Evolutionary conservation across 2,797 vertebrate species (phyloP).

Genomic region (Anabas testudineus): DNA sequence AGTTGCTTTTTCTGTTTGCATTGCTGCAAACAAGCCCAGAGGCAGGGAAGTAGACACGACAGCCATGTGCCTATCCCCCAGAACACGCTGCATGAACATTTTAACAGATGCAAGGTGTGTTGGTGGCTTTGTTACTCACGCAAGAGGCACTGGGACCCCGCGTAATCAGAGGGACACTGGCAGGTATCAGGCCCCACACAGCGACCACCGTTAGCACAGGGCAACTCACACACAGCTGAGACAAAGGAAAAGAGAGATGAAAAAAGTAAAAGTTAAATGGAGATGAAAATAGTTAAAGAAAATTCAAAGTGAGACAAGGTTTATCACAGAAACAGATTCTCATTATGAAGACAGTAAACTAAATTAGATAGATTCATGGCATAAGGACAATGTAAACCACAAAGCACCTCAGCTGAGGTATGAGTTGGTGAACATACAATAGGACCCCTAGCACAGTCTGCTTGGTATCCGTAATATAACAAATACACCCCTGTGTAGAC

Average conservation of each 20-base stretch:
- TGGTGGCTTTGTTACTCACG: slow-evolving; percentile 75
- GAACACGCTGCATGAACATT: not conserved
- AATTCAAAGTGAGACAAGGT: not conserved
- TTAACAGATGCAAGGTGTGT: slow-evolving; percentile 34
- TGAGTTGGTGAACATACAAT: not conserved
- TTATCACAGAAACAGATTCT: not conserved
- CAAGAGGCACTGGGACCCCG: slow-evolving; percentile 83
- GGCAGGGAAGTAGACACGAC: not conserved
- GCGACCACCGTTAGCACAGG: slow-evolving; percentile 84
- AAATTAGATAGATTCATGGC: not conserved
- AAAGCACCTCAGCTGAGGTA: not conserved
- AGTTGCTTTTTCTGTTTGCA: not conserved
- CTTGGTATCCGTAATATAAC: not conserved
- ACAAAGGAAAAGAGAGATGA: slow-evolving; percentile 4
- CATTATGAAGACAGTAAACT: not conserved
- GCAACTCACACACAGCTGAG: slow-evolving; percentile 85
- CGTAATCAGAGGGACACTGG: slow-evolving; percentile 88
- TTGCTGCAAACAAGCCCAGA: not conserved
- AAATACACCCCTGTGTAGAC: not conserved
- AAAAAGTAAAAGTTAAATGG: not conserved
- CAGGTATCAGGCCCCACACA: slow-evolving; percentile 85
- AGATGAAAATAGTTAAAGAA: not conserved
- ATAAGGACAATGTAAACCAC: not conserved
- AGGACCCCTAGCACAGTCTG: not conserved
- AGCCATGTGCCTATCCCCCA: not conserved